phyloP scores from a whole-genome alignment of 64 coral and sea anemone genomes.

The Montipora cactus region DNA sequence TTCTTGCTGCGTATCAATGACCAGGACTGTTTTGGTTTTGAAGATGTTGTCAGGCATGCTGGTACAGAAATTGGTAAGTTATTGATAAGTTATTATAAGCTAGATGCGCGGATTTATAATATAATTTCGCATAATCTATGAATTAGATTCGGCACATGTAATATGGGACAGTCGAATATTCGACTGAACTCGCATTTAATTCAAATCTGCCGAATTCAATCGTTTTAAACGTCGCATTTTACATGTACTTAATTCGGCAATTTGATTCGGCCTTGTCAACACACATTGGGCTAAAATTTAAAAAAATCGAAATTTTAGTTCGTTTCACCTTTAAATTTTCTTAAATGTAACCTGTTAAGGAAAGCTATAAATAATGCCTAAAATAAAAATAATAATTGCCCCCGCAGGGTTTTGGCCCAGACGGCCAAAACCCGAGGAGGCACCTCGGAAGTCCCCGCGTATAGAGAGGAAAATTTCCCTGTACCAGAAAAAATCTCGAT shows the following conservation, averaged over 20 bases:
- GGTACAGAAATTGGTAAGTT: constrained; percentile 59
- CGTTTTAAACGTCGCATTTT: background rate
- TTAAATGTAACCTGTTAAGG: too few species aligned
- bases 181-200: background rate
- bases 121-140: background rate
- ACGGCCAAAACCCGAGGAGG: constrained; percentile 29
- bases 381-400: too few species aligned
- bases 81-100: constrained; percentile 9
- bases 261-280: too few species aligned
- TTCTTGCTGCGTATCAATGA: constrained; percentile 38
- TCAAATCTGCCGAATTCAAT: background rate
- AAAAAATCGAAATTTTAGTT: too few species aligned
- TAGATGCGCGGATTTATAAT: background rate
- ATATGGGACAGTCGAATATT: background rate
- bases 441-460: too few species aligned
- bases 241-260: background rate
- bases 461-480: too few species aligned
- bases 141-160: background rate
- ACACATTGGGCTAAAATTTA: too few species aligned
- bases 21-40: constrained; percentile 54
- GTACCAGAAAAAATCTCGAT: too few species aligned
- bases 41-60: constrained; percentile 59
- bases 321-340: too few species aligned
- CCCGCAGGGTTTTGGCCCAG: too few species aligned
- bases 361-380: too few species aligned